Evolutionary conservation across 2,797 vertebrate genomes (phyloP).

Genomic region (Trematomus bernacchii): DNA sequence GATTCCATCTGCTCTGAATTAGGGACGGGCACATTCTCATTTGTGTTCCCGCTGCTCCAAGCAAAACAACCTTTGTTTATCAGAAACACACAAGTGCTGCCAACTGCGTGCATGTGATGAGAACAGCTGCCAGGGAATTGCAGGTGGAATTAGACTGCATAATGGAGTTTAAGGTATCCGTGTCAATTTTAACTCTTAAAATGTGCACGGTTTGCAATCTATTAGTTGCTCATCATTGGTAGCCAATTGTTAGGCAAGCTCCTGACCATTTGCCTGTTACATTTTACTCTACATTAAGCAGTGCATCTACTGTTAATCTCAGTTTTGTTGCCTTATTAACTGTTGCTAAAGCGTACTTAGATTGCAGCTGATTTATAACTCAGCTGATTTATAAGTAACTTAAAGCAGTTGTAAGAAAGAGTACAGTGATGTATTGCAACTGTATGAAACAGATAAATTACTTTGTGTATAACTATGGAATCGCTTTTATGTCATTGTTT

Average conservation of each 20-base stretch:
- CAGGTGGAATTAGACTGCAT: conserved; percentile 55
- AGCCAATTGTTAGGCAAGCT: neutral
- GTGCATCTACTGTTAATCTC: neutral
- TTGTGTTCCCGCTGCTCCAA: conserved; percentile 67
- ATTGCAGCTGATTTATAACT: neutral
- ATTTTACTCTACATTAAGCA: neutral
- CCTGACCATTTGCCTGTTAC: neutral
- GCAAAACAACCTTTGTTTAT: conserved; percentile 75
- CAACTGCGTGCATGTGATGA: conserved; percentile 60
- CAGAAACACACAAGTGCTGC: conserved; percentile 67
- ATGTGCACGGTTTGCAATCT: neutral
- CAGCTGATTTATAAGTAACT: no score
- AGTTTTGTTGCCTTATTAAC: neutral
- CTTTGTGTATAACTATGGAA: neutral
- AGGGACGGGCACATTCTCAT: conserved; percentile 71
- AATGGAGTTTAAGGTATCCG: conserved; percentile 26
- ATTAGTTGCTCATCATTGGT: neutral
- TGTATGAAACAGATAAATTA: neutral
- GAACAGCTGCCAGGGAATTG: conserved; percentile 68
- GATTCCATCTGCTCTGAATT: conserved; percentile 81
- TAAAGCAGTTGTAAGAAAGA: neutral
- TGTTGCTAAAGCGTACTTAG: neutral
- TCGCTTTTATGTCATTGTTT: neutral
- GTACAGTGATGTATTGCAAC: neutral
- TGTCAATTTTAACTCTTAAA: conserved; percentile 6